These are phyloP conservation scores for Synergus laeviventris DNA, from an alignment of 2,888 invertebrate genomes.

Conservation along the genomic window DNA sequence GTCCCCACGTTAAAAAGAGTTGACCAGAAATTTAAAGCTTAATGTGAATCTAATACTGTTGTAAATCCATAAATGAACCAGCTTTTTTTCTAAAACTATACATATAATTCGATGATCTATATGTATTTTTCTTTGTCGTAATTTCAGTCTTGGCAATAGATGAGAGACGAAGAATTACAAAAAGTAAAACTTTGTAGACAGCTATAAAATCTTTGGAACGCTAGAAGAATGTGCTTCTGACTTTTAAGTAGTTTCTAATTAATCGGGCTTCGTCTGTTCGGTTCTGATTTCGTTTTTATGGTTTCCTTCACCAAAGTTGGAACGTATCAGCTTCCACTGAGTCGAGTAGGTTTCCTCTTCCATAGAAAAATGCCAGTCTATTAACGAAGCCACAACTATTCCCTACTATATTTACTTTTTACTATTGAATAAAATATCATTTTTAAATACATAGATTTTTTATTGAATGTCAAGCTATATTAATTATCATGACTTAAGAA, in stretches of 20 bases:
- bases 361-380: neutral
- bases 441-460: neutral
- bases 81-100: neutral
- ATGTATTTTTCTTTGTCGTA: neutral
- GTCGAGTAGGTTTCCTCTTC: slow-evolving; percentile 6
- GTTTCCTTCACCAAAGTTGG: slow-evolving; percentile 31
- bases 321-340: slow-evolving; percentile 1
- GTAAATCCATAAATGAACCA: neutral
- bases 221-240: slow-evolving; percentile 34
- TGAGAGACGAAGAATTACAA: neutral
- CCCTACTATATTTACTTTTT: neutral
- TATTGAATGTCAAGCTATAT: neutral
- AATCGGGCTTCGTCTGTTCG: slow-evolving; percentile 30
- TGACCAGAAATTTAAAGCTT: neutral
- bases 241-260: slow-evolving; percentile 30
- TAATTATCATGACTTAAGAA: neutral
- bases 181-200: slow-evolving; percentile 23
- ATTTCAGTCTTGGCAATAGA: neutral
- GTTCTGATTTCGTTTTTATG: slow-evolving; percentile 37
- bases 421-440: neutral
- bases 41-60: neutral
- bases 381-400: neutral
- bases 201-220: slow-evolving; percentile 22
- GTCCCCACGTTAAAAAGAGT: neutral
- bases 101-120: neutral